phyloP scores from a whole-genome alignment of 2,888 invertebrate genomes.

The Metopia argyrocephala region DNA sequence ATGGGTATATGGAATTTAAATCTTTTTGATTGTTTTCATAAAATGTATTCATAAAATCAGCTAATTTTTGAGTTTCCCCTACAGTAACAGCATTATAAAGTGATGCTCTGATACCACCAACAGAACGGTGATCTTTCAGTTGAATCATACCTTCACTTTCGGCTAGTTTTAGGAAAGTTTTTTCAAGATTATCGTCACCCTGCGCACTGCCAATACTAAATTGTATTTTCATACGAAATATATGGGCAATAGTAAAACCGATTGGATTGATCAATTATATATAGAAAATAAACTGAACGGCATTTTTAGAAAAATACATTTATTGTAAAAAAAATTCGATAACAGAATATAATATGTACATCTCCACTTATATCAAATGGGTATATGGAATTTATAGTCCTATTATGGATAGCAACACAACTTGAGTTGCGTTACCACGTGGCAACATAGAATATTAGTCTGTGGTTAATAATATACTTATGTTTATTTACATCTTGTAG shows the following conservation, averaged over 20 bases:
- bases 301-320: conserved; percentile 78
- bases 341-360: not conserved
- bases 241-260: conserved; percentile 91
- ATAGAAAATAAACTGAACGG: conserved; percentile 81
- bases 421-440: too few relatives aligned
- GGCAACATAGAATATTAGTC: too few relatives aligned
- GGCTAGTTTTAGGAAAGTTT: conserved; percentile 90
- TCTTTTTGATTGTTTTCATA: conserved; percentile 80
- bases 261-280: conserved; percentile 88
- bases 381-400: too few relatives aligned
- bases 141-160: conserved; percentile 88
- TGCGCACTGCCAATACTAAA: conserved; percentile 87
- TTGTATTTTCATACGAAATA: conserved; percentile 95
- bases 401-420: too few relatives aligned
- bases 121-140: conserved; percentile 96
- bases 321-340: conserved; percentile 64
- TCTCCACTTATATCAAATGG: too few relatives aligned
- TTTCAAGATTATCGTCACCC: conserved; percentile 89
- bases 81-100: conserved; percentile 95
- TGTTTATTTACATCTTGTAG: too few relatives aligned
- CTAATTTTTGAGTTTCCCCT: conserved; percentile 87
- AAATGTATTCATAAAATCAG: conserved; percentile 91
- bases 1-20: too few relatives aligned
- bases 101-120: conserved; percentile 97
- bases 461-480: too few relatives aligned